Conservation (phyloP, 2,113 vertebrate species). For the Hyperopisus bebe region DNA sequence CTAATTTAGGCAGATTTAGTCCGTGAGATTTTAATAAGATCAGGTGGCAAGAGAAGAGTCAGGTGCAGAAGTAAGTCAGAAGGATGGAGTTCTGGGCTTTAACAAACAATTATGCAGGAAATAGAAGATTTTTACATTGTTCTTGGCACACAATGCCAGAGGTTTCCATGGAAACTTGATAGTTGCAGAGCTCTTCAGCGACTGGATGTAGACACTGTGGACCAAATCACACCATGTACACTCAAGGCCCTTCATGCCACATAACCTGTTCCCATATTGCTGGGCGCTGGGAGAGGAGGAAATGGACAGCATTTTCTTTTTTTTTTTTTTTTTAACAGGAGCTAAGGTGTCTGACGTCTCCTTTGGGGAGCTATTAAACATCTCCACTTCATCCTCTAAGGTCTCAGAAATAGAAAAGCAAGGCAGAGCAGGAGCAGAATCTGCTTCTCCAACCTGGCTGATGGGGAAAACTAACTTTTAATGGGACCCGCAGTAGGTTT, state of each 20-base stretch:
- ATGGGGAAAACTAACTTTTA: constrained; percentile 1
- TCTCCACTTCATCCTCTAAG: not conserved
- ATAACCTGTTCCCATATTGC: not conserved
- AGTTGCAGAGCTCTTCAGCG: not conserved
- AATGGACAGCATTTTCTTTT: not conserved
- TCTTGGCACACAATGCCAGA: not conserved
- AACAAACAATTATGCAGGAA: not conserved
- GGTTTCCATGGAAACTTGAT: constrained; percentile 4
- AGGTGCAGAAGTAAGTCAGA: not conserved
- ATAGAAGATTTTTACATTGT: not conserved
- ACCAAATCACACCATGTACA: not conserved
- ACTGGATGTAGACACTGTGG: not conserved
- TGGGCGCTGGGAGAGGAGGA: not conserved
- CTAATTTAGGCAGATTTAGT: not conserved
- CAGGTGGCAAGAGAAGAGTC: not conserved
- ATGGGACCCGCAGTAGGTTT: not conserved
- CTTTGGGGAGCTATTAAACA: constrained; percentile 7
- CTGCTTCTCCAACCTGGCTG: not conserved
- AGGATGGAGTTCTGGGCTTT: not conserved
- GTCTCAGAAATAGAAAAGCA: not conserved
- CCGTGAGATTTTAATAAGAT: not conserved
- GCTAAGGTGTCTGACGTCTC: not conserved
- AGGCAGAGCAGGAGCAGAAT: not conserved
- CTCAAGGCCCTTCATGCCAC: not conserved
- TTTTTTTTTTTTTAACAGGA: not conserved